Conservation (phyloP, 2,113 vertebrate genomes). For the Pteronura brasiliensis region DNA sequence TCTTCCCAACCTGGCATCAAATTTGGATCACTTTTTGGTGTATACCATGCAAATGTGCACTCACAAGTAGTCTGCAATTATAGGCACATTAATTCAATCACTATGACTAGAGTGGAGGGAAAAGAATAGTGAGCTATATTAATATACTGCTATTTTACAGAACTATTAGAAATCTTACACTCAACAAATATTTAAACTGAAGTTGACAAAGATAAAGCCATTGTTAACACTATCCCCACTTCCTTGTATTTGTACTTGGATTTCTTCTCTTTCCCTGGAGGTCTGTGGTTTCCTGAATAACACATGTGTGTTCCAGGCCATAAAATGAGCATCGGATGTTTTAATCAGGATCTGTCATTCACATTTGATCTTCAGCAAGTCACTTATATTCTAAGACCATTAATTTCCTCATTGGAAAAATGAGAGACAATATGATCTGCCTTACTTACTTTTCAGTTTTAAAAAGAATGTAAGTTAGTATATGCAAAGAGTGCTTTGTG, state of each 20-base stretch:
- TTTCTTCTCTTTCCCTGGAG: not conserved
- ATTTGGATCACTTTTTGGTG: not conserved
- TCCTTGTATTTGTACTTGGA: not conserved
- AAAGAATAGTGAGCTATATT: not conserved
- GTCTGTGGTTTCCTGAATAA: constrained; percentile 15
- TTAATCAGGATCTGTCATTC: not conserved
- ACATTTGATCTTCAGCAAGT: not conserved
- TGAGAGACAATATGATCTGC: not conserved
- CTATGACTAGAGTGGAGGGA: not conserved
- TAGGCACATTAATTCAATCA: not conserved
- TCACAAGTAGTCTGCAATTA: not conserved
- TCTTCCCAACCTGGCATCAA: not conserved
- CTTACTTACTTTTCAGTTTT: not conserved
- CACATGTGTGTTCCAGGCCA: not conserved
- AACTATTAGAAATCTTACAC: not conserved
- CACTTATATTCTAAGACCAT: not conserved
- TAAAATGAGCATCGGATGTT: not conserved
- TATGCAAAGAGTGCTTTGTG: not conserved
- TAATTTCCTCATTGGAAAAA: not conserved
- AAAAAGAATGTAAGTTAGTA: not conserved
- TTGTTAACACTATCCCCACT: not conserved
- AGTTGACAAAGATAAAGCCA: not conserved
- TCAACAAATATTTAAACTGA: constrained; percentile 8
- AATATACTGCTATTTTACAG: not conserved
- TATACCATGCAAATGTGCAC: not conserved